These are phyloP conservation scores for Periophthalmus magnuspinnatus DNA, from an alignment of 2,797 vertebrate species.

Conservation along the genomic window DNA sequence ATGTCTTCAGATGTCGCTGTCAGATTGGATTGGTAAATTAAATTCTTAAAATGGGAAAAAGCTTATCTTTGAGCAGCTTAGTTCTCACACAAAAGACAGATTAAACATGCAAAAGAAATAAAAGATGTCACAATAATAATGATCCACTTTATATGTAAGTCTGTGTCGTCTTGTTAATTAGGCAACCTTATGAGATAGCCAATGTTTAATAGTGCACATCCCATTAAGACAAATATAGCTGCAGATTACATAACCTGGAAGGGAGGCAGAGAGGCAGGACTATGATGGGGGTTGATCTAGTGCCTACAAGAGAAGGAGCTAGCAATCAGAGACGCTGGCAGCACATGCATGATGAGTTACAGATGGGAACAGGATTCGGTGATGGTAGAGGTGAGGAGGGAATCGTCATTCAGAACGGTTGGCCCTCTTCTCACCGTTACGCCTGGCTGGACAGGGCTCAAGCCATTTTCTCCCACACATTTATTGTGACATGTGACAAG, in stretches of 20 bases:
- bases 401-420: constrained; percentile 47
- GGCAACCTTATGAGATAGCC: constrained; percentile 52
- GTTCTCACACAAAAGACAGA: constrained; percentile 9
- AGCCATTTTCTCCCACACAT: constrained; percentile 66
- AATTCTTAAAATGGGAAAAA: constrained; percentile 26
- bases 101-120: background rate
- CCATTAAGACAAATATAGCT: constrained; percentile 69
- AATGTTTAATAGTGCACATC: constrained; percentile 65
- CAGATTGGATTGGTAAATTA: constrained; percentile 43
- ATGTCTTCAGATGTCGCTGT: constrained; percentile 50
- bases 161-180: constrained; percentile 53
- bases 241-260: constrained; percentile 65
- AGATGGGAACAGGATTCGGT: constrained; percentile 27
- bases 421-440: constrained; percentile 40
- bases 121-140: constrained; percentile 3
- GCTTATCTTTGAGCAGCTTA: constrained; percentile 21
- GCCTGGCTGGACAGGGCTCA: constrained; percentile 63
- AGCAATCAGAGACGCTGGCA: constrained; percentile 29
- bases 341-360: constrained; percentile 27
- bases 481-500: constrained; percentile 74
- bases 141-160: constrained; percentile 16
- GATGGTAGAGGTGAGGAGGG: constrained; percentile 15
- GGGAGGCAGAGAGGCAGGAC: constrained; percentile 43
- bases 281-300: constrained; percentile 23
- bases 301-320: constrained; percentile 42